Evolutionary conservation across 1,140 invertebrate genomes (phyloP).

Genomic region (Penaeus indicus): DNA sequence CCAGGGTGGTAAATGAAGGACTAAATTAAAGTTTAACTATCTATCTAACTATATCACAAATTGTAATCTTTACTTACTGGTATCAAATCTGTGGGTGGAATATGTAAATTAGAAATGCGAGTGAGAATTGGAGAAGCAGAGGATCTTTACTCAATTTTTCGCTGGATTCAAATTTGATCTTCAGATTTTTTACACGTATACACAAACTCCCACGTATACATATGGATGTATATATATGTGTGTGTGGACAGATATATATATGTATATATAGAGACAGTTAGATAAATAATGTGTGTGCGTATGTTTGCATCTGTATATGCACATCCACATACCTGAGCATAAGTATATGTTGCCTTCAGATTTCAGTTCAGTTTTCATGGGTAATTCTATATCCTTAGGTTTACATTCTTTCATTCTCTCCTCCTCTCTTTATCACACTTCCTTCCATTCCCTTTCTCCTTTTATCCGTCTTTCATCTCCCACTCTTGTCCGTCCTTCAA

Average conservation of each 20-base stretch:
- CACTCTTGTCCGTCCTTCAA: conserved; percentile 1
- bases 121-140: too few relatives aligned
- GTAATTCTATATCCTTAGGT: not conserved
- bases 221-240: too few relatives aligned
- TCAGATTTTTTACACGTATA: not conserved
- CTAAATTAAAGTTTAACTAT: too few relatives aligned
- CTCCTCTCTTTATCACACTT: not conserved
- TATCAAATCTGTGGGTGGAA: too few relatives aligned
- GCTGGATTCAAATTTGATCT: too few relatives aligned
- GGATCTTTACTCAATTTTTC: too few relatives aligned
- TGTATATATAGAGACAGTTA: conserved; percentile 18
- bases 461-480: conserved; percentile 7
- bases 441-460: conserved; percentile 17
- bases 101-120: too few relatives aligned
- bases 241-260: not conserved
- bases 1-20: too few relatives aligned
- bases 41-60: too few relatives aligned
- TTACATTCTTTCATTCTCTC: not conserved
- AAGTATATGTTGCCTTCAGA: not conserved
- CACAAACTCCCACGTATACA: too few relatives aligned
- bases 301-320: conserved; percentile 30
- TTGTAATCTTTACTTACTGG: too few relatives aligned
- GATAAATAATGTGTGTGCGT: not conserved
- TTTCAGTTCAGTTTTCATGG: not conserved
- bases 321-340: not conserved